These are phyloP conservation scores for Lordiphosa andalusiaca DNA, from an alignment of 2,888 invertebrate species.

Conservation along the genomic window DNA sequence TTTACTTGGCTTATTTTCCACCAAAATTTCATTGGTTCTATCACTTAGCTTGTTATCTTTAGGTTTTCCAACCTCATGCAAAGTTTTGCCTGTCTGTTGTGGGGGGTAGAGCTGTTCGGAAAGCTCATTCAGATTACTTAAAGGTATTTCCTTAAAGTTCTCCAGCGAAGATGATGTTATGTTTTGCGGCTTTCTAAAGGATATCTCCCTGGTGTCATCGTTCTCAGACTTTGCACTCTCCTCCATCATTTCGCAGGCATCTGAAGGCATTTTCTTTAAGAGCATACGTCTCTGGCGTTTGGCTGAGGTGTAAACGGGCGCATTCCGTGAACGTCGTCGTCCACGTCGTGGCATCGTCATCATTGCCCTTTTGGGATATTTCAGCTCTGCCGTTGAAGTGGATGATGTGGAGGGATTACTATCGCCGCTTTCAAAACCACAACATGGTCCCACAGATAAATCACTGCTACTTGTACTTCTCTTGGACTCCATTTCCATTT, in stretches of 20 bases:
- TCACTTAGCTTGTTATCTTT: too few species aligned
- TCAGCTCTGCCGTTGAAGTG: constrained; percentile 1
- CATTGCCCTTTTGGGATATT: constrained; percentile 29
- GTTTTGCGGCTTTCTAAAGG: too few species aligned
- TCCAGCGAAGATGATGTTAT: too few species aligned
- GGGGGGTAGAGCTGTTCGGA: too few species aligned
- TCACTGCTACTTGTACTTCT: constrained; percentile 28
- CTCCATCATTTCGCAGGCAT: neutral
- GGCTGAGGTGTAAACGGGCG: constrained; percentile 12
- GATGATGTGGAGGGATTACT: constrained; percentile 22
- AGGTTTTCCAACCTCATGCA: too few species aligned
- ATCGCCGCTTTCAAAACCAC: constrained; percentile 47
- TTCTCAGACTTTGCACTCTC: neutral
- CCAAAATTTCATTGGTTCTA: too few species aligned
- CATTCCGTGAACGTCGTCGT: constrained; percentile 20
- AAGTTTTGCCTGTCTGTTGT: too few species aligned
- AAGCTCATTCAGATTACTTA: too few species aligned
- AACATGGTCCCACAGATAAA: constrained; percentile 48
- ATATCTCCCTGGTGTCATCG: too few species aligned
- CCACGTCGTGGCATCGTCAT: constrained; percentile 20
- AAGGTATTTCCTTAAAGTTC: too few species aligned
- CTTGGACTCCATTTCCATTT: constrained; percentile 1
- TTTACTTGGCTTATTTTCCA: too few species aligned
- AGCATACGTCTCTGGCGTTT: constrained; percentile 22
- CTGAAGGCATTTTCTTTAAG: constrained; percentile 3